A percentile compares a stretch with the other conserved stretches of the same genome.
Evolutionary conservation across 2,113 vertebrate genomes (phyloP).

Genomic region (Calidris pugnax): DNA sequence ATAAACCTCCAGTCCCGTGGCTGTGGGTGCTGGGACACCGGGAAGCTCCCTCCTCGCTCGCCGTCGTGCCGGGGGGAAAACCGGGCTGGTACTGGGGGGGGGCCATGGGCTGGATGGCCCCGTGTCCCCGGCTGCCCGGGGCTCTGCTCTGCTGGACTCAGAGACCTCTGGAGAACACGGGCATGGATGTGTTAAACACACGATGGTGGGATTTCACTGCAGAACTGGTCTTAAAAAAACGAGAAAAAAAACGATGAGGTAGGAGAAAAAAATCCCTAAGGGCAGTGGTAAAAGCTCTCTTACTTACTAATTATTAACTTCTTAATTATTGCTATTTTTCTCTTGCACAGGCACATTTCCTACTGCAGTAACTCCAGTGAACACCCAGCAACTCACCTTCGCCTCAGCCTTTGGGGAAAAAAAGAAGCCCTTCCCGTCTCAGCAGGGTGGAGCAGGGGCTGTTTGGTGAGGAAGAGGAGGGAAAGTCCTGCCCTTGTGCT

Average conservation of each 20-base stretch:
- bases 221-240: neutral
- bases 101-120: rapidly evolving
- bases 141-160: neutral
- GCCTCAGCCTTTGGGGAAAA: neutral
- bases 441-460: neutral
- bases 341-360: neutral
- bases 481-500: rapidly evolving
- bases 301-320: neutral
- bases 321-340: neutral
- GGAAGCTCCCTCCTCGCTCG: neutral
- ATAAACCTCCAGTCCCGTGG: neutral
- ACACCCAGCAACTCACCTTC: neutral
- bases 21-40: neutral
- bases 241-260: too few relatives aligned
- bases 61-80: neutral
- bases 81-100: neutral
- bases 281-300: neutral
- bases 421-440: neutral
- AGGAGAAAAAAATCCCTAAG: neutral
- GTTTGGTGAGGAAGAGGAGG: neutral
- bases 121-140: neutral
- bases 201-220: neutral
- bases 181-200: neutral
- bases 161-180: too few relatives aligned
- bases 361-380: neutral